Evolutionary conservation across 2,113 vertebrate genomes (phyloP).

Genomic region (Xiphophorus hellerii): DNA sequence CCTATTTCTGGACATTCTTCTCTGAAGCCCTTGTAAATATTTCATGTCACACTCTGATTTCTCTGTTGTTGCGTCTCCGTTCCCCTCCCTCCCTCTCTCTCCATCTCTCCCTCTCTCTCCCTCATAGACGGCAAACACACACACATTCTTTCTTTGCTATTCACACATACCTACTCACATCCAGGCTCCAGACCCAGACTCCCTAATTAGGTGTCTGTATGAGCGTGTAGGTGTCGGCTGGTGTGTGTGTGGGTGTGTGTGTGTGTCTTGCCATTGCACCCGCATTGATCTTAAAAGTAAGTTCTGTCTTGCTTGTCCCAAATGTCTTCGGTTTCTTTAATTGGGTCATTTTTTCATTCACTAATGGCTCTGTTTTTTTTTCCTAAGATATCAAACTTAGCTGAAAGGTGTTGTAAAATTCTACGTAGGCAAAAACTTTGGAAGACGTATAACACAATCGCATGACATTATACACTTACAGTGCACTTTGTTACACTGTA

Average conservation of each 20-base stretch:
- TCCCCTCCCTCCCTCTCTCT: background rate
- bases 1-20: slow-evolving; percentile 75
- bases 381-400: background rate
- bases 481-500: background rate
- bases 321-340: slow-evolving; percentile 8
- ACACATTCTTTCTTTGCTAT: slow-evolving; percentile 11
- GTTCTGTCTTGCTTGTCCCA: slow-evolving; percentile 24
- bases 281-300: slow-evolving; percentile 37
- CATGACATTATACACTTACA: no score
- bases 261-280: slow-evolving; percentile 6
- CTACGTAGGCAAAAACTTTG: background rate
- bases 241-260: background rate
- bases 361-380: background rate
- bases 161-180: slow-evolving; percentile 9
- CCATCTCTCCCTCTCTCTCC: slow-evolving; percentile 3
- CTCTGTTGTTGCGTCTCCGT: slow-evolving; percentile 56
- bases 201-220: slow-evolving; percentile 50
- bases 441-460: background rate
- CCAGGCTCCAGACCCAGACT: slow-evolving; percentile 20
- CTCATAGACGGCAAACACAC: slow-evolving; percentile 24
- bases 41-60: slow-evolving; percentile 76
- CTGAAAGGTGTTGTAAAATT: background rate
- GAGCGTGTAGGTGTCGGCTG: background rate
- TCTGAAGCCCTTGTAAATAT: slow-evolving; percentile 72
- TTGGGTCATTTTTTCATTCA: slow-evolving; percentile 20